Conservation (phyloP, 2,797 vertebrate genomes). For the Acanthurus tractus region DNA sequence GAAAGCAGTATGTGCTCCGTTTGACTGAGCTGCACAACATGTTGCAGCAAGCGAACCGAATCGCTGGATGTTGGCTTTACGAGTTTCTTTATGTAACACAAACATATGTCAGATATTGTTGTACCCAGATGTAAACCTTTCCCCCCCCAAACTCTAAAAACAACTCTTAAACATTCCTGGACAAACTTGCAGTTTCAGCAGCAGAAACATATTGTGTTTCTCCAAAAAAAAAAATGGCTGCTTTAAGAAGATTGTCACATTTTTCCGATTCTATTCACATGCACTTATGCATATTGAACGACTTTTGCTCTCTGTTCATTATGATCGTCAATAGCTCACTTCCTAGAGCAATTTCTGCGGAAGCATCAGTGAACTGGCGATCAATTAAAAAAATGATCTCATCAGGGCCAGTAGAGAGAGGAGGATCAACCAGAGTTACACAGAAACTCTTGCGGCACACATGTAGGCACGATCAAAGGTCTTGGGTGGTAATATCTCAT, state of each 20-base stretch:
- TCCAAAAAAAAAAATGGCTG: background rate
- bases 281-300: background rate
- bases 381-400: background rate
- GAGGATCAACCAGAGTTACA: background rate
- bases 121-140: constrained; percentile 1
- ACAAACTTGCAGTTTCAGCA: background rate
- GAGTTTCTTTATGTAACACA: background rate
- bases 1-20: background rate
- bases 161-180: constrained; percentile 13
- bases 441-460: no score
- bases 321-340: background rate
- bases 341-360: background rate
- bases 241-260: background rate
- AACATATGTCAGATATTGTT: background rate
- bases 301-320: background rate
- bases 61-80: background rate
- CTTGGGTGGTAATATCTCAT: no score
- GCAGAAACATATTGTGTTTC: background rate
- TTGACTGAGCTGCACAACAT: background rate
- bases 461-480: background rate
- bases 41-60: background rate
- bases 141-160: background rate
- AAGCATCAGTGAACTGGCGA: background rate
- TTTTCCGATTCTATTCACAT: background rate
- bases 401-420: background rate